A percentile compares a stretch with the other conserved stretches of the same genome.
These are phyloP conservation scores for Diadumene lineata DNA, from an alignment of 92 coral and sea anemone genomes.

Conservation along the genomic window DNA sequence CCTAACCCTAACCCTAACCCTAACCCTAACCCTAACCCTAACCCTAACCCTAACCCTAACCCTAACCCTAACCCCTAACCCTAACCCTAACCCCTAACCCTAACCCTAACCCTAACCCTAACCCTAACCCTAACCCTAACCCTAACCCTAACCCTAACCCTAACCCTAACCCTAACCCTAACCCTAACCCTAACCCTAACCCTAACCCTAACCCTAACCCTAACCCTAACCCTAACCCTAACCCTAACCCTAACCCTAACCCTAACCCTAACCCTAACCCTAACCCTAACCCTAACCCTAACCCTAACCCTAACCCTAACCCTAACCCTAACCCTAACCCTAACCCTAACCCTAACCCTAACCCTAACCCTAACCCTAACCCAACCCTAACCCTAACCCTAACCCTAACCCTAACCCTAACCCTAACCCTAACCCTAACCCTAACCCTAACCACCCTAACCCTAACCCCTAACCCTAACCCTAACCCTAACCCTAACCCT, in stretches of 20 bases:
- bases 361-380: slow-evolving; percentile 36
- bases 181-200: slow-evolving; percentile 51
- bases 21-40: slow-evolving; percentile 34
- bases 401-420: slow-evolving; percentile 50
- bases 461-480: slow-evolving; percentile 50
- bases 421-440: slow-evolving; percentile 40
- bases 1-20: slow-evolving; percentile 48
- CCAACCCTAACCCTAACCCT: slow-evolving; percentile 55
- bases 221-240: slow-evolving; percentile 56
- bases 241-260: slow-evolving; percentile 54
- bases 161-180: slow-evolving; percentile 40
- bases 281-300: slow-evolving; percentile 34
- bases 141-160: slow-evolving; percentile 46
- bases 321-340: slow-evolving; percentile 34
- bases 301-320: slow-evolving; percentile 39
- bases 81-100: slow-evolving; percentile 35
- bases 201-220: slow-evolving; percentile 29
- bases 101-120: slow-evolving; percentile 40
- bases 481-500: slow-evolving; percentile 27
- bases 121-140: slow-evolving; percentile 55
- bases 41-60: slow-evolving; percentile 39
- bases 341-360: slow-evolving; percentile 54
- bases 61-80: slow-evolving; percentile 40
- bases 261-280: slow-evolving; percentile 38
- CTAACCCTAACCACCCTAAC: slow-evolving; percentile 47